Base-by-base conservation (phyloP, 2,797 vertebrate species). In the Lutjanus argentimaculatus region DNA sequence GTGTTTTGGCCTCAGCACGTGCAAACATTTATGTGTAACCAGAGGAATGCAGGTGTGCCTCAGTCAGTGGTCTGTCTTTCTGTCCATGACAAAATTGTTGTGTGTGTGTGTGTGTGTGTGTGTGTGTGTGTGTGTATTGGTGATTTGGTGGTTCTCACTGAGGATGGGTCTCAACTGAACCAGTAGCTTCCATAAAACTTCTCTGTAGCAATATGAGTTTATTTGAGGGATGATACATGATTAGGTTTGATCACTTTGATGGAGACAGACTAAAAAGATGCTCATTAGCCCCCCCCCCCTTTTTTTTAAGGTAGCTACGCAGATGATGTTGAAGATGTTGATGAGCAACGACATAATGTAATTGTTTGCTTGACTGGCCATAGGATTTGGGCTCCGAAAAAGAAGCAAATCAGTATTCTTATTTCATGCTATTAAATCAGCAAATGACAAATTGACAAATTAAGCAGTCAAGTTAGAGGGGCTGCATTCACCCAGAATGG, bases 1-100 rank as follows among this genome's bases (percentile, higher is more conserved):
- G 67, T 78, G 76, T 89, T 88, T 82, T 30, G 65, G 55, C 81
- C 69, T 80, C 65, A 80, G 76, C 87, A 87, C 52, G 45, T 92
- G 86, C 59, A 79, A 86, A 89, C 83, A 85, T 90, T 90, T 89
- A 88, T 81, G 53, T 81, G 75, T 62, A 78, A 86, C 72, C 71
- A 72, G 77, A 90, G 85, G 85, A 93, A 89, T 84, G 80, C 73
- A 85, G 72, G 19, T 45, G 85, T 68, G 68, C 67, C 72, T 81
- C 73, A 67, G 73, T 65, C 67, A 66, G 63, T 80, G 71, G 72
- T n/a, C n/a, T n/a, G n/a, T n/a, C n/a, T n/a, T n/a, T 74, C 52
- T 72, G 73, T 17, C 55, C 25, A 30, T 30, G 25, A 30, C 25
- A 30, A 30, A 30, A 30, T 30, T 4, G 25, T 30, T 30, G 25